phyloP scores from a whole-genome alignment of 2,113 vertebrate species.

The Puma concolor region DNA sequence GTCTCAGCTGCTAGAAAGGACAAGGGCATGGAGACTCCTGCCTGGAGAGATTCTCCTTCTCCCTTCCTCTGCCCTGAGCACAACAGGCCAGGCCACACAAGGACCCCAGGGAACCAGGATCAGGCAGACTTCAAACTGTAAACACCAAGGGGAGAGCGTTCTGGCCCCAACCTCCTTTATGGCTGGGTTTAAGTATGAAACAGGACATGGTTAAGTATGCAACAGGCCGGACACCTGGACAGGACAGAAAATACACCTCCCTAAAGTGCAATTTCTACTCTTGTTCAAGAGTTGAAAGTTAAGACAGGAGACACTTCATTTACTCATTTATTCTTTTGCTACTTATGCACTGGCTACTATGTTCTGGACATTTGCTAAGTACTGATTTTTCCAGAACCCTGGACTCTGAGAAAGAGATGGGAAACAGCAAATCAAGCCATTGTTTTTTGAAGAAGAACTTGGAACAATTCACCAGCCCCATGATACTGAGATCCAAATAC shows the following conservation, averaged over 20 bases:
- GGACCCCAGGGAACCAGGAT: not conserved
- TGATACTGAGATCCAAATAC: not conserved
- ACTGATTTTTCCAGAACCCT: not conserved
- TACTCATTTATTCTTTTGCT: not conserved
- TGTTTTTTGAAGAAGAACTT: not conserved
- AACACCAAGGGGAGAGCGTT: not conserved
- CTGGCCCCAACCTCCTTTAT: accelerated
- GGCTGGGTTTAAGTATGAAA: not conserved
- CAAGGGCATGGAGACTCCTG: constrained; percentile 89
- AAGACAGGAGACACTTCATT: not conserved
- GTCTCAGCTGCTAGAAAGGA: constrained; percentile 88
- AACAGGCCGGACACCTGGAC: not conserved
- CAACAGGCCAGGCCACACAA: constrained; percentile 66
- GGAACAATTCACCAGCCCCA: not conserved
- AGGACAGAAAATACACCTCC: not conserved
- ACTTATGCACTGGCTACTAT: not conserved
- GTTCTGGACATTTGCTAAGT: not conserved
- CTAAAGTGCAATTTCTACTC: not conserved
- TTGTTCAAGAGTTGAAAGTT: not conserved
- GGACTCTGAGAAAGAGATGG: not conserved
- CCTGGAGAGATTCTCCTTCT: constrained; percentile 78
- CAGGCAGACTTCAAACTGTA: not conserved
- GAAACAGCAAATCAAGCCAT: not conserved
- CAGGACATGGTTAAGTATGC: not conserved
- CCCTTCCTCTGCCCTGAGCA: constrained; percentile 64